Base-by-base conservation (phyloP, 2,797 vertebrate species). In the Sebastes kiyomatsui region DNA sequence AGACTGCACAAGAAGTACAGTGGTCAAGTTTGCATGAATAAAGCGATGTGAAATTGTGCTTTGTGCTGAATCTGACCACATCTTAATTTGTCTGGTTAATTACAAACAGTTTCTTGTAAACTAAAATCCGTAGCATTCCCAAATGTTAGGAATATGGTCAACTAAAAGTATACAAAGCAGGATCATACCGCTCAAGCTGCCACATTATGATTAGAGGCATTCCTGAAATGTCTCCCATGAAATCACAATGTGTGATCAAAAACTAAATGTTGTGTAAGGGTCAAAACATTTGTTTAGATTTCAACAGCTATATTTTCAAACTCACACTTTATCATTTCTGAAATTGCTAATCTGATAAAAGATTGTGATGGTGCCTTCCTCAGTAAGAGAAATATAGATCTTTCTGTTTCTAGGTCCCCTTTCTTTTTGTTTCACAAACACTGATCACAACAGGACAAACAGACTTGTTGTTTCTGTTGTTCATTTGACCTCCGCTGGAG, bases 401-500 rank as follows among this genome's bases (percentile, higher is more conserved):
- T 28, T 2, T 38, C 10, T 5, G 3, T 61, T 61, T 25, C 5
- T 65, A 35, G 28, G 13, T 46, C 18, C 11, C 35, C 25, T 38
- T 52, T 77, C 16, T 20, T 3, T 61, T 67, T 60, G 35, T 69
- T 72, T 75, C 9, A 23, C 32, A 42, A 54, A 72, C n/a, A 60
- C 12, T 13, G 5, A 56, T 78, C 56, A 81, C 33, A 77, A 81
- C 33, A 75, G 49, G 55, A 81, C 61, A 81, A 78, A 83, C 42
- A 18, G 55, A 1, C 32, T 60, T 60, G 52, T 60, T 58, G 52
- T 52, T 28, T n/a, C 62, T 77, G 25, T 20, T 66, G 69, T 84
- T 81, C 49, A 27, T 83, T 35, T 89, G 61, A 87, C 77, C 83
- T 78, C 56, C 27, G 64, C 52, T 55, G 59, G 55, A 79, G 58